phyloP scores from a whole-genome alignment of 2,888 invertebrate species.

The Parapristionchus giblindavisi region DNA sequence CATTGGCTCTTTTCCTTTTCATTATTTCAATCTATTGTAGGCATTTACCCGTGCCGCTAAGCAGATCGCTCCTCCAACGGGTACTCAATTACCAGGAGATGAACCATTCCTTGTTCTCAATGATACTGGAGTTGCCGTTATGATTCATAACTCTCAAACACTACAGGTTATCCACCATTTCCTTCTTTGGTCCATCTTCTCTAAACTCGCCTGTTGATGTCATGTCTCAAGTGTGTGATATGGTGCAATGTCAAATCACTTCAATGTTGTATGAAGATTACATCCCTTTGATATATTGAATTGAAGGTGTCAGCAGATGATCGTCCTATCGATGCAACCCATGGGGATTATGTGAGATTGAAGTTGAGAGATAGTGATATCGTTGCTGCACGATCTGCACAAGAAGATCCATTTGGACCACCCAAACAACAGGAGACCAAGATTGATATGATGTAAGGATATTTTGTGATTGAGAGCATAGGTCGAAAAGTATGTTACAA shows the following conservation, averaged over 20 bases:
- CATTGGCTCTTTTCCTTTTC: background rate
- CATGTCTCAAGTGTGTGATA: too few species aligned
- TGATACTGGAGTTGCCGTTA: slow-evolving; percentile 64
- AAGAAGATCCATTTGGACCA: slow-evolving; percentile 35
- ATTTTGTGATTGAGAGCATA: too few species aligned
- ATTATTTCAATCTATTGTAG: slow-evolving; percentile 31
- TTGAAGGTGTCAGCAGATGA: slow-evolving; percentile 42
- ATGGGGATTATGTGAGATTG: slow-evolving; percentile 52
- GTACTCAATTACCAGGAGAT: slow-evolving; percentile 57
- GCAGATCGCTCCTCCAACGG: slow-evolving; percentile 61
- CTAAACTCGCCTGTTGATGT: too few species aligned
- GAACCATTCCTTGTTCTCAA: slow-evolving; percentile 66
- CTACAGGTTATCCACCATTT: slow-evolving; percentile 50
- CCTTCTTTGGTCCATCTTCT: too few species aligned
- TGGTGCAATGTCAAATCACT: too few species aligned
- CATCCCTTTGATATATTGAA: too few species aligned
- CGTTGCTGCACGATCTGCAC: slow-evolving; percentile 6
- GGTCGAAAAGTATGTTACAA: too few species aligned
- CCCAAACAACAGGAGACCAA: slow-evolving; percentile 33
- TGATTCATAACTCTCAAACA: slow-evolving; percentile 53
- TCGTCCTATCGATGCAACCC: slow-evolving; percentile 59
- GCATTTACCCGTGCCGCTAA: slow-evolving; percentile 66
- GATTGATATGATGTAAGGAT: slow-evolving; percentile 39
- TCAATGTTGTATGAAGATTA: too few species aligned
- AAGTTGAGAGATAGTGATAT: slow-evolving; percentile 11